Evolutionary conservation across 2,113 vertebrate genomes (phyloP), one percentile per base, ranked within the genome.

Genomic region (Heterotilapia buettikoferi): DNA sequence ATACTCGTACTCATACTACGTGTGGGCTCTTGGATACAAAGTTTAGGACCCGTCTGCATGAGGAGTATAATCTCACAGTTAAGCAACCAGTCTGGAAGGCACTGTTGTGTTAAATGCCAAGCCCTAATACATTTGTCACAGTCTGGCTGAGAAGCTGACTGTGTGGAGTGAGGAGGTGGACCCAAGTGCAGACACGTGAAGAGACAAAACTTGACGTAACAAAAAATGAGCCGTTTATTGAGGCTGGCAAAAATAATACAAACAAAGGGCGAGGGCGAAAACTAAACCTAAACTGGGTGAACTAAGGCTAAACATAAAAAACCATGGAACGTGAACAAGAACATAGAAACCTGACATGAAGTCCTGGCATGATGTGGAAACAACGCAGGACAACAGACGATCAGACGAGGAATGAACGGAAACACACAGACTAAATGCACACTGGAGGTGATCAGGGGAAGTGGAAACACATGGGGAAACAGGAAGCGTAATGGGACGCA

Each of bases 1-100:
- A n/a, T n/a, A n/a, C n/a, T n/a, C n/a, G n/a, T n/a, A n/a, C 14
- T 66, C 31, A 0, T 63, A 36, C 31, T 36, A 36, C 1, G 2
- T n/a, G 2, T 68, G 33, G 19, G 10, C n/a, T 71, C 21, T 68
- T 68, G 11, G 63, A 68, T 1, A 21, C 36, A 0, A 68, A 40
- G 19, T 68, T 68, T 0, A 68, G 19, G 36, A 68, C 19, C 33
- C 2, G 0, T 40, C 19, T 40, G 63, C 33, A 38, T 4, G 19
- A 21, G 10, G 33, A 21, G 18, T 38, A 36, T 66, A 38, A 38
- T 12, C 61, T 66, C 33, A 21, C 31, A 63, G 61, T 38, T 66
- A 66, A 11, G 18, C 2, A 0, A 36, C 31, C 31, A 66, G 61
- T 66, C 61, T 66, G 61, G 61, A 66, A 12, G 16, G 18, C 31